A percentile compares a stretch with the other conserved stretches of the same genome.
phyloP scores from a whole-genome alignment of 2,888 invertebrate genomes.

The Pristionchus japonicus region DNA sequence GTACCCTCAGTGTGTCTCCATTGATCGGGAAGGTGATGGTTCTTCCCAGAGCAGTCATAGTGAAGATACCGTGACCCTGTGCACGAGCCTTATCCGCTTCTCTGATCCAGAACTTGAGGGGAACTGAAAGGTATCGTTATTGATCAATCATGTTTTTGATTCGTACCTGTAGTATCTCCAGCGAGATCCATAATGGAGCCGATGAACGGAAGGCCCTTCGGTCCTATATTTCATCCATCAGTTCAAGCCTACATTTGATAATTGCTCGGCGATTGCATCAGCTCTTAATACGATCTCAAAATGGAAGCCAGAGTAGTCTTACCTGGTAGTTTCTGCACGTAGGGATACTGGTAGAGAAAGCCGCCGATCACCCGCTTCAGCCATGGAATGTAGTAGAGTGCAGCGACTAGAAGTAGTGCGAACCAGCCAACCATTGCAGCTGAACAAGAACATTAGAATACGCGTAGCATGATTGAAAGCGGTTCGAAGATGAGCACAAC shows the following conservation, averaged over 20 bases:
- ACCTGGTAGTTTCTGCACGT: constrained; percentile 22
- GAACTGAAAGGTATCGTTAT: neutral
- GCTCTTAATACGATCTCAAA: neutral
- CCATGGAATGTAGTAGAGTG: neutral
- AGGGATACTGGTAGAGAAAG: neutral
- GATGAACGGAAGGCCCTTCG: constrained; percentile 1
- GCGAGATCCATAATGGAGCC: neutral
- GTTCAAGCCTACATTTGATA: neutral
- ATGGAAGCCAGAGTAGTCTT: neutral
- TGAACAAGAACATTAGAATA: no score
- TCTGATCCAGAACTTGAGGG: constrained; percentile 16
- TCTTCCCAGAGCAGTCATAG: constrained; percentile 1
- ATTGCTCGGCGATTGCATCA: neutral
- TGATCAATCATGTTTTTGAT: neutral
- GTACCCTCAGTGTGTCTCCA: constrained; percentile 22
- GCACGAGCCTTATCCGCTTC: constrained; percentile 7
- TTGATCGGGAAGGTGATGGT: neutral
- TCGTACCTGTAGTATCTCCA: constrained; percentile 22
- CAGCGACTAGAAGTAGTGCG: neutral
- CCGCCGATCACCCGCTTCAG: neutral
- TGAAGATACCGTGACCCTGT: neutral
- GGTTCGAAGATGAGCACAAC: no score
- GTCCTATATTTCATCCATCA: neutral
- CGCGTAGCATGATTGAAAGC: no score
- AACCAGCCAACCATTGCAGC: neutral